Base-by-base conservation (phyloP, 1,140 invertebrate genomes). In the Prorops nasuta region DNA sequence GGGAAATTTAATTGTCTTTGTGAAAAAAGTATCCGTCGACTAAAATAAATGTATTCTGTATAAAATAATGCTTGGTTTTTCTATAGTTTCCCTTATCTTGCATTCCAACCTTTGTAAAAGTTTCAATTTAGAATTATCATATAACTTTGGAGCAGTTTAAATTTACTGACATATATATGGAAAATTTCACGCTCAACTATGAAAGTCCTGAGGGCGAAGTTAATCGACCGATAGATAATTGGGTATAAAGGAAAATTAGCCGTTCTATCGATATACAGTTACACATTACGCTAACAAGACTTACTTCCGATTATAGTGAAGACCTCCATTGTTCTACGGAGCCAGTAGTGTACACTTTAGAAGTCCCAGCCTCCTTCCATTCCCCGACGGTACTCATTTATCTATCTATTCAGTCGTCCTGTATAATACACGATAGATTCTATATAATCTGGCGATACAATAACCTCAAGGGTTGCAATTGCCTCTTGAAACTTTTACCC, bases 221-320 rank as follows among this genome's bases (percentile, higher is more conserved):
- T 61, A 57, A 61, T 61, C 54, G 49, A 44, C 50, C 59, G 58
- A 60, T 56, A 42, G 49, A 44, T 54, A 60, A 61, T 58, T 56
- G 57, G 60, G 56, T 51, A 60, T 67, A 68, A 58, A 64, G 53
- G 58, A 41, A 68, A 72, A 71, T 71, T 72, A 71, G 70, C 62
- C 59, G 58, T 55, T 67, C 59, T 44, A n/a, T n/a, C 54, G 49
- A 53, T 69, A 62, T 72, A 70, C 67, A 71, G 69, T 73, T 73
- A 72, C 67, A 66, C 64, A 66, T 71, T 71, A 71, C 64, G 54
- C 68, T 73, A 72, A 73, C 69, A 69, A 73, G 68, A 68, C 68
- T 69, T 63, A 72, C 70, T 72, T 72, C 70, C 67, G 70, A 71
- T 71, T 71, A 65, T 60, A 66, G 62, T 42, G 57, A 65, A 48